phyloP scores from a whole-genome alignment of 2,888 invertebrate genomes.

The Mythimna impura region DNA sequence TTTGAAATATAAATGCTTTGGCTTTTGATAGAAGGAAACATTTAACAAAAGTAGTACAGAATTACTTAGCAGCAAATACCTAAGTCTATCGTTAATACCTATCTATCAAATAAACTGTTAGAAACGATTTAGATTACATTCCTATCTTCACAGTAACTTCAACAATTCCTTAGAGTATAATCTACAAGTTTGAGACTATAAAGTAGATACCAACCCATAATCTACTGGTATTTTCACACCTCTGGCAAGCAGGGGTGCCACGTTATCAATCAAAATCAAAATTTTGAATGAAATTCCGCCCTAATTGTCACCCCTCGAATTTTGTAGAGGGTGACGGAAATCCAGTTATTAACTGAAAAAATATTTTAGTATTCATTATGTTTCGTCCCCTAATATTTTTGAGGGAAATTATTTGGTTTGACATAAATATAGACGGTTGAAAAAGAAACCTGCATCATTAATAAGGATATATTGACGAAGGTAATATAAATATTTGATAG shows the following conservation, averaged over 20 bases:
- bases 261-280: constrained; percentile 75
- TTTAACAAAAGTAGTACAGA: constrained; percentile 2
- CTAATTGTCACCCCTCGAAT: constrained; percentile 75
- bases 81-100: not conserved
- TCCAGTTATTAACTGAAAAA: constrained; percentile 43
- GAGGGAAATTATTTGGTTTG: constrained; percentile 16
- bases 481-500: constrained; percentile 30
- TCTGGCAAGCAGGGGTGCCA: constrained; percentile 36
- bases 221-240: constrained; percentile 17
- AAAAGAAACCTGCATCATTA: constrained; percentile 5
- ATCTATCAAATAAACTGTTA: constrained; percentile 15
- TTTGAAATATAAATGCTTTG: no score
- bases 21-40: not conserved
- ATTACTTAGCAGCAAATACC: not conserved
- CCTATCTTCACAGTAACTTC: constrained; percentile 23
- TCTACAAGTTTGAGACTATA: constrained; percentile 24
- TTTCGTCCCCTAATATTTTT: constrained; percentile 4
- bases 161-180: constrained; percentile 28
- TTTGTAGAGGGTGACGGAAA: constrained; percentile 53
- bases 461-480: constrained; percentile 18
- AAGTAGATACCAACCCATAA: not conserved
- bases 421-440: not conserved
- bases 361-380: constrained; percentile 25
- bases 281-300: constrained; percentile 73
- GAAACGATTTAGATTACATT: constrained; percentile 36